phyloP scores from a whole-genome alignment of 2,113 vertebrate genomes.

The Terrapene triunguis region DNA sequence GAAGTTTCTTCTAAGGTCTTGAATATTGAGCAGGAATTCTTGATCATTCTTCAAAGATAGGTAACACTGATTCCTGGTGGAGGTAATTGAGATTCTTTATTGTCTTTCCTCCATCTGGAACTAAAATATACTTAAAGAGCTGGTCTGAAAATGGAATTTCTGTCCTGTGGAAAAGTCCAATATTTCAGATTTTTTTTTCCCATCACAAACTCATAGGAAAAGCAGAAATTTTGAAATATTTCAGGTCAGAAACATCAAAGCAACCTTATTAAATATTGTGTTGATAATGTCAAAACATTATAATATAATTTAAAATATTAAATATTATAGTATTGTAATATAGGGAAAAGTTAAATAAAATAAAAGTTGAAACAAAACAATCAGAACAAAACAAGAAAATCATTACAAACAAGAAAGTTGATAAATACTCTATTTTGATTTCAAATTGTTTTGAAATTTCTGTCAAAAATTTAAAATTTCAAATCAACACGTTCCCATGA shows the following conservation, averaged over 20 bases:
- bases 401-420: neutral
- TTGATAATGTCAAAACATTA: neutral
- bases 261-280: neutral
- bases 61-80: neutral
- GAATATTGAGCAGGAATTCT: neutral
- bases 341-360: neutral
- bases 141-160: neutral
- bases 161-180: neutral
- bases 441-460: neutral
- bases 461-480: neutral
- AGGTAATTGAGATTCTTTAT: constrained; percentile 20
- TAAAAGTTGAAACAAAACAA: neutral
- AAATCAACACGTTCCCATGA: neutral
- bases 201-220: neutral
- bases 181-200: neutral
- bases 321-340: neutral
- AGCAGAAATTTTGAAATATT: neutral
- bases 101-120: neutral
- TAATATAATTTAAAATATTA: neutral
- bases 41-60: constrained; percentile 10
- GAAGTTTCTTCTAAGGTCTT: neutral
- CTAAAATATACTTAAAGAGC: neutral
- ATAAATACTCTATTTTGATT: neutral
- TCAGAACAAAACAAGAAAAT: neutral
- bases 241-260: neutral